A percentile compares a stretch with the other conserved stretches of the same genome.
Conservation (phyloP, 2,888 invertebrate species). For the Ichneumoninae sp. region DNA sequence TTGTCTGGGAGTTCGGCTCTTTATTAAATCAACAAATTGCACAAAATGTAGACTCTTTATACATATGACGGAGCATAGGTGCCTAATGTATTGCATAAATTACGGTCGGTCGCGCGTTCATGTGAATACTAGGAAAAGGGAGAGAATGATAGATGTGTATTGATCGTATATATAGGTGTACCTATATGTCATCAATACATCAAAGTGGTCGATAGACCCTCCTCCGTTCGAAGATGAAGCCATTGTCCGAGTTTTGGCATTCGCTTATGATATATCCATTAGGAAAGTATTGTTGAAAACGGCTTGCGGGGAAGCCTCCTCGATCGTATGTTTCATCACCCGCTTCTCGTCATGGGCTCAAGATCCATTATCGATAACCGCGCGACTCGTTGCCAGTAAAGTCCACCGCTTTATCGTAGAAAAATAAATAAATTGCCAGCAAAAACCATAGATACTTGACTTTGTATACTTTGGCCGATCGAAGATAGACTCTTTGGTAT, state of each 20-base stretch:
- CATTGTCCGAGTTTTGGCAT: slow-evolving; percentile 57
- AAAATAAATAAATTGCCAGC: background rate
- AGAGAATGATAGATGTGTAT: slow-evolving; percentile 57
- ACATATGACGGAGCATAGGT: background rate
- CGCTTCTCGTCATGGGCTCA: slow-evolving; percentile 31
- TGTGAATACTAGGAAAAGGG: background rate
- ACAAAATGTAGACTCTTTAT: background rate
- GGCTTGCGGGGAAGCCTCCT: slow-evolving; percentile 52
- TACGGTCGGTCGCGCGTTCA: background rate
- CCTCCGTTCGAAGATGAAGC: slow-evolving; percentile 48
- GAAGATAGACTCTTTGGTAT: too few relatives aligned
- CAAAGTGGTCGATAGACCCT: slow-evolving; percentile 44
- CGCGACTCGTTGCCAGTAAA: slow-evolving; percentile 11
- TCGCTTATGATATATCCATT: slow-evolving; percentile 64
- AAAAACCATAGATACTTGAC: background rate
- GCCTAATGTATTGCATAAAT: slow-evolving; percentile 23
- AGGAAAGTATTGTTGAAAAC: slow-evolving; percentile 51
- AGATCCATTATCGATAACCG: slow-evolving; percentile 67
- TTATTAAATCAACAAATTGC: too few relatives aligned
- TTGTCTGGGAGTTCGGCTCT: too few relatives aligned
- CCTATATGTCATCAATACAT: slow-evolving; percentile 52
- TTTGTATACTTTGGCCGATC: background rate
- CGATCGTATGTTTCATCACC: slow-evolving; percentile 43
- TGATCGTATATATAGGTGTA: slow-evolving; percentile 34
- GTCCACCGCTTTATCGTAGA: background rate